Conservation (phyloP, 2,888 invertebrate genomes). For the Leptinotarsa tumamoca region DNA sequence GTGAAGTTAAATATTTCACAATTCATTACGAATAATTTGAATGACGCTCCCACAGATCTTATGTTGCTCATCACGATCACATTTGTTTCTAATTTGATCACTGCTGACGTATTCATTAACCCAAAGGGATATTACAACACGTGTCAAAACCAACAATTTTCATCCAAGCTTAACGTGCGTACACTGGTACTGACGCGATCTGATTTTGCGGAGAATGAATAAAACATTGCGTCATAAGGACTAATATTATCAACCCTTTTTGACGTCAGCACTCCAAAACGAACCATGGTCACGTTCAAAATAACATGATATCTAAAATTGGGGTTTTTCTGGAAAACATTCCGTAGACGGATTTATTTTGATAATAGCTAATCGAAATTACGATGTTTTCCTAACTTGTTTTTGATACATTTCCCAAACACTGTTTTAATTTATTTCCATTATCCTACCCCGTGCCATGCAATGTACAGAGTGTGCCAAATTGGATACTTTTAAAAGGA, state of each 20-base stretch:
- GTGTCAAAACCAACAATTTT: constrained; percentile 19
- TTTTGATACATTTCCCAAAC: not conserved
- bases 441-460: too few species aligned
- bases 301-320: constrained; percentile 21
- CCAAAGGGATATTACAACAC: constrained; percentile 14
- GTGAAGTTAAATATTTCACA: not conserved
- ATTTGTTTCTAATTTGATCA: not conserved
- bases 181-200: constrained; percentile 21
- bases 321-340: not conserved
- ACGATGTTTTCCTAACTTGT: not conserved
- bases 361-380: not conserved
- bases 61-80: constrained; percentile 3
- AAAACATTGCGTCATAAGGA: constrained; percentile 24
- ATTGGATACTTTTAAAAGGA: too few species aligned
- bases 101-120: not conserved
- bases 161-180: constrained; percentile 10
- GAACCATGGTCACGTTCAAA: constrained; percentile 25
- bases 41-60: not conserved
- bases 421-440: too few species aligned
- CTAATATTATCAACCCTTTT: constrained; percentile 25
- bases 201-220: constrained; percentile 12
- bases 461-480: too few species aligned
- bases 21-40: not conserved
- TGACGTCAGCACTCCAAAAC: constrained; percentile 18
- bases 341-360: not conserved